Evolutionary conservation across 2,888 invertebrate genomes (phyloP).

Genomic region (Parapristionchus giblindavisi): DNA sequence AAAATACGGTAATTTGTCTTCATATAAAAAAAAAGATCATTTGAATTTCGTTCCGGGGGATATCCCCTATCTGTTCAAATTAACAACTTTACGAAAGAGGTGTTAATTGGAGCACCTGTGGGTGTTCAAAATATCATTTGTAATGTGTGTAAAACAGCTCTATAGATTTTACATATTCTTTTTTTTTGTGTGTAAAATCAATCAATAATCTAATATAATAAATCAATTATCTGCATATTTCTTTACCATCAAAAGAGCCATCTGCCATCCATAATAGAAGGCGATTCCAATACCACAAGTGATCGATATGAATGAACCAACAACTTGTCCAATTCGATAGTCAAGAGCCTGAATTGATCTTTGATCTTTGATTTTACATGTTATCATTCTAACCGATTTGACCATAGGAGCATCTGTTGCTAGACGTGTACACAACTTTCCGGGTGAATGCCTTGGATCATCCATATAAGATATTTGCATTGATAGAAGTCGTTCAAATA

Average conservation of each 20-base stretch:
- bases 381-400: conserved; percentile 67
- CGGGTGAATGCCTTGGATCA: conserved; percentile 68
- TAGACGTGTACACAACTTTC: conserved; percentile 70
- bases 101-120: no score
- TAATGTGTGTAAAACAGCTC: no score
- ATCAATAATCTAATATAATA: neutral
- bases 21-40: no score
- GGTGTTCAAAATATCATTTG: no score
- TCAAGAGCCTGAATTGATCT: conserved; percentile 70
- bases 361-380: neutral
- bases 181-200: no score
- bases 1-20: no score
- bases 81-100: no score
- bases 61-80: no score
- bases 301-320: conserved; percentile 70
- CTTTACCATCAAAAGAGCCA: conserved; percentile 68
- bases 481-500: conserved; percentile 62
- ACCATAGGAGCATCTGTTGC: conserved; percentile 72
- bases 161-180: no score
- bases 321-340: conserved; percentile 69
- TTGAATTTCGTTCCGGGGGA: no score
- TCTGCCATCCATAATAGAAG: conserved; percentile 72
- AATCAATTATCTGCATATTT: neutral
- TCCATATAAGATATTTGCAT: conserved; percentile 72
- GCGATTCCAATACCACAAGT: conserved; percentile 71